phyloP scores from a whole-genome alignment of 2,113 vertebrate species.

The Genyomyrus donnyi region DNA sequence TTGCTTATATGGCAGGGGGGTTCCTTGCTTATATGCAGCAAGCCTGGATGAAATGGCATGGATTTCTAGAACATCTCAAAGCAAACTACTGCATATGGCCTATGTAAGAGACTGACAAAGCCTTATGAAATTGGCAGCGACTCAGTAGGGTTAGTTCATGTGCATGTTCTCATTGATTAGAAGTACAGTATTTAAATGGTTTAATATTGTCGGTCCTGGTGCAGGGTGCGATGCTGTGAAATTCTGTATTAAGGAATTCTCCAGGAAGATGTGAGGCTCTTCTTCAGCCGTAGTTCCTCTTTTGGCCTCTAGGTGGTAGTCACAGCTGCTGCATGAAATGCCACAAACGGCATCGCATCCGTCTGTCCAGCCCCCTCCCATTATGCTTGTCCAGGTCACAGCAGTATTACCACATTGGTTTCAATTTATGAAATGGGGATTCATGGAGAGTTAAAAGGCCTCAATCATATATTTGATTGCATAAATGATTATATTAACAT shows the following conservation, averaged over 20 bases:
- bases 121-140: background rate
- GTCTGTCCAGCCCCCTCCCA: background rate
- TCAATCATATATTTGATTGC: background rate
- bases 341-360: background rate
- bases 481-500: background rate
- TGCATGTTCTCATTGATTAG: background rate
- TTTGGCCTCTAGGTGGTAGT: background rate
- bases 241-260: background rate
- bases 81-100: background rate
- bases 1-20: background rate
- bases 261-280: background rate
- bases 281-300: background rate
- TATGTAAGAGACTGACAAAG: background rate
- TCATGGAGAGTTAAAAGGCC: background rate
- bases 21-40: no score
- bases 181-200: background rate
- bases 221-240: background rate
- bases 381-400: background rate
- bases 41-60: background rate
- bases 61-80: background rate
- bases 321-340: background rate
- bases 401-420: background rate
- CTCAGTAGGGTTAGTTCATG: background rate
- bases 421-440: background rate
- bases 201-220: background rate